phyloP scores from a whole-genome alignment of 1,140 invertebrate genomes.

The Geopemphigus sp. region DNA sequence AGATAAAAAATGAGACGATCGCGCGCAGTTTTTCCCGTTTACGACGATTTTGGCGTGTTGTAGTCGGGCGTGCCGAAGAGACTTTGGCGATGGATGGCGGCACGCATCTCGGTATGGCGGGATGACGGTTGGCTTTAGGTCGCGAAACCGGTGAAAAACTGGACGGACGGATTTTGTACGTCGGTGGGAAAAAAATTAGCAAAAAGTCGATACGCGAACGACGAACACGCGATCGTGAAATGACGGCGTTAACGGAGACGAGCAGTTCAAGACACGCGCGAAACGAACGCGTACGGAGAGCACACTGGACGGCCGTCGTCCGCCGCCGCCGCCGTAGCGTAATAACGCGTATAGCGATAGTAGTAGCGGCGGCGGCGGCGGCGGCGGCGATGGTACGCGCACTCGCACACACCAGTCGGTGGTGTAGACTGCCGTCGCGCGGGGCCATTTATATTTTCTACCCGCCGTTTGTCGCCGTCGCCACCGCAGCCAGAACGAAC shows the following conservation, averaged over 20 bases:
- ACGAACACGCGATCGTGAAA: neutral
- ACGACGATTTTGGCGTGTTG: too few relatives aligned
- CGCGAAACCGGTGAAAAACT: too few relatives aligned
- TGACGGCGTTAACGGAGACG: too few relatives aligned
- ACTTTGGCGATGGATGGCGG: too few relatives aligned
- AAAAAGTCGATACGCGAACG: too few relatives aligned
- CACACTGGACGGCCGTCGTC: neutral
- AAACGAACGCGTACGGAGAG: constrained; percentile 11
- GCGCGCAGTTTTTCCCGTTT: too few relatives aligned
- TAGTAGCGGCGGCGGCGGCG: neutral
- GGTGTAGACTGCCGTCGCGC: constrained; percentile 38
- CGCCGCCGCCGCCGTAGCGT: neutral
- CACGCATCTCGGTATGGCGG: too few relatives aligned
- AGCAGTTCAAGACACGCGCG: constrained; percentile 2
- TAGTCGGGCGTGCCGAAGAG: too few relatives aligned
- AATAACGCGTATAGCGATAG: neutral
- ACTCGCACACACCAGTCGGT: constrained; percentile 26
- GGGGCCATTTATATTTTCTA: constrained; percentile 29
- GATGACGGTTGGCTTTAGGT: too few relatives aligned
- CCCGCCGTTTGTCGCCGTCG: constrained; percentile 15
- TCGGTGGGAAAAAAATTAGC: too few relatives aligned
- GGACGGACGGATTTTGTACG: too few relatives aligned
- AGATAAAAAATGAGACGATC: too few relatives aligned
- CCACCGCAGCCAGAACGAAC: constrained; percentile 4
- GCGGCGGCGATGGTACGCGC: neutral